Evolutionary conservation across 2,888 invertebrate species (phyloP).

Genomic region (Microctonus aethiopoides): DNA sequence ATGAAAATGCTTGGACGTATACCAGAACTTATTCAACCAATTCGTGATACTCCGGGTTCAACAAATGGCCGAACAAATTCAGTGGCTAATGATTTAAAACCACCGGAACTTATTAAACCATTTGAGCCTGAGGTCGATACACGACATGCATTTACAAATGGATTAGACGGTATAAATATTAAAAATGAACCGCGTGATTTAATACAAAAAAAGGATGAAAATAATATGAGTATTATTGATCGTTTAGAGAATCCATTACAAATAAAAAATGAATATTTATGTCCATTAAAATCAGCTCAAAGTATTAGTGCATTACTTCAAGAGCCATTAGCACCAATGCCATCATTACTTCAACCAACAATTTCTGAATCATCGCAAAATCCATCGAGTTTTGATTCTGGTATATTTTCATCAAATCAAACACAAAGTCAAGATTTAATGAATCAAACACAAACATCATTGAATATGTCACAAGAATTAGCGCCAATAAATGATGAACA

Average conservation of each 20-base stretch:
- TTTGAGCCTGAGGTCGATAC: slow-evolving; percentile 57
- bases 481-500: slow-evolving; percentile 26
- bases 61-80: slow-evolving; percentile 40
- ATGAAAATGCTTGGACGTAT: slow-evolving; percentile 56
- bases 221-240: not conserved
- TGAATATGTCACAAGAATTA: slow-evolving; percentile 25
- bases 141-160: slow-evolving; percentile 54
- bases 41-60: slow-evolving; percentile 51
- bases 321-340: slow-evolving; percentile 58
- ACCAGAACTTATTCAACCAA: slow-evolving; percentile 56
- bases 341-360: slow-evolving; percentile 53
- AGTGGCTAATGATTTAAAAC: slow-evolving; percentile 50
- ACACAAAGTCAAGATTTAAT: slow-evolving; percentile 29
- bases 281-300: slow-evolving; percentile 60
- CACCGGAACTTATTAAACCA: slow-evolving; percentile 53
- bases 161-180: slow-evolving; percentile 45
- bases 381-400: slow-evolving; percentile 5
- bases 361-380: not conserved
- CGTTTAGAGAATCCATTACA: slow-evolving; percentile 23
- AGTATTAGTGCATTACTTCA: slow-evolving; percentile 62
- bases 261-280: slow-evolving; percentile 49
- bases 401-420: slow-evolving; percentile 2
- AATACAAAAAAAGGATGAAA: not conserved
- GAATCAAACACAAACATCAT: slow-evolving; percentile 26
- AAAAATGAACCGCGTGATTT: slow-evolving; percentile 14